Evolutionary conservation across 2,888 invertebrate species (phyloP).

Genomic region (Cotesia congregata): DNA sequence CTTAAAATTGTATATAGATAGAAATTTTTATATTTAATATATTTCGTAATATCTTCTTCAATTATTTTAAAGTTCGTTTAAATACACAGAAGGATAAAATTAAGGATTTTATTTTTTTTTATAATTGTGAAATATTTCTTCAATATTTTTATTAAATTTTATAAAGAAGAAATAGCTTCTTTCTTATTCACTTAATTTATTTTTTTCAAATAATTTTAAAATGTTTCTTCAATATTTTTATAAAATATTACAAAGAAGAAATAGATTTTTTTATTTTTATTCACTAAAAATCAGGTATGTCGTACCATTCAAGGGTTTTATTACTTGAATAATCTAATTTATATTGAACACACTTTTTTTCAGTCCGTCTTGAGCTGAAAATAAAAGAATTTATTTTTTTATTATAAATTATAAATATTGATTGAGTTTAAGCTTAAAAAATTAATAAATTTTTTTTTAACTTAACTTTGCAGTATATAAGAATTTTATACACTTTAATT

Average conservation of each 20-base stretch:
- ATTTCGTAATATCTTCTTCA: background rate
- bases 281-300: slow-evolving; percentile 60
- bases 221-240: background rate
- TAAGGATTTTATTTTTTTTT: too few species aligned
- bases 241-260: background rate
- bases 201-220: too few species aligned
- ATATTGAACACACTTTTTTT: slow-evolving; percentile 73
- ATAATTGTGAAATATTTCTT: too few species aligned
- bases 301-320: slow-evolving; percentile 76
- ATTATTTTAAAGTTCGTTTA: background rate
- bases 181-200: too few species aligned
- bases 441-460: too few species aligned
- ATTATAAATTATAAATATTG: too few species aligned
- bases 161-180: too few species aligned
- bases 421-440: too few species aligned
- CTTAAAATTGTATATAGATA: background rate
- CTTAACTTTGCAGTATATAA: too few species aligned
- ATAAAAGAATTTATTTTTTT: background rate
- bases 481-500: too few species aligned
- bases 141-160: too few species aligned
- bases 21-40: background rate
- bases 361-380: slow-evolving; percentile 25
- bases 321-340: slow-evolving; percentile 72
- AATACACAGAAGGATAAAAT: too few species aligned
- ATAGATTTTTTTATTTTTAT: background rate